A percentile compares a stretch with the other conserved stretches of the same genome.
These are phyloP conservation scores for Probaryconus sp. DNA, from an alignment of 1,140 invertebrate species.

Conservation along the genomic window DNA sequence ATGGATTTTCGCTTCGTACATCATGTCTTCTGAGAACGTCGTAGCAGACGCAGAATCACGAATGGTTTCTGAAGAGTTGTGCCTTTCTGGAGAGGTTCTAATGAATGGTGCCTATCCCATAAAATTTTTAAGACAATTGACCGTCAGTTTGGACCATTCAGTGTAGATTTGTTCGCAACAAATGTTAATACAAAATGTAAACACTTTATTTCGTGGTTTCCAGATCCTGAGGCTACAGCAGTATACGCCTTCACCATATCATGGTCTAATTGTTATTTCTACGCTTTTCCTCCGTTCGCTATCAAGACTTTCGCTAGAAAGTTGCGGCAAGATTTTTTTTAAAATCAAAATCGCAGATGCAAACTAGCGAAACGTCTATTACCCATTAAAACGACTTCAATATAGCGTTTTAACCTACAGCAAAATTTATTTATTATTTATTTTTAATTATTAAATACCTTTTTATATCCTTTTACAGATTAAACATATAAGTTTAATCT, in stretches of 20 bases:
- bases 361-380: no score
- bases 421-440: no score
- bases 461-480: no score
- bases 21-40: slow-evolving; percentile 39
- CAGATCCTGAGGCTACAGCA: neutral
- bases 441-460: no score
- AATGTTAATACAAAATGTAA: neutral
- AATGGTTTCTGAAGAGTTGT: slow-evolving; percentile 37
- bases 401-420: no score
- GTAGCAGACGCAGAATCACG: slow-evolving; percentile 56
- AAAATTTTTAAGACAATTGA: slow-evolving; percentile 1
- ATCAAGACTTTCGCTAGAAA: no score
- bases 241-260: slow-evolving; percentile 6
- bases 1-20: slow-evolving; percentile 58
- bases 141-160: neutral
- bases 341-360: no score
- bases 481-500: no score
- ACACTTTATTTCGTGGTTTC: neutral
- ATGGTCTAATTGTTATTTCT: slow-evolving; percentile 30
- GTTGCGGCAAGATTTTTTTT: no score
- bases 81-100: neutral
- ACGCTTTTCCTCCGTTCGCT: slow-evolving; percentile 46
- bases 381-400: no score
- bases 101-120: no score
- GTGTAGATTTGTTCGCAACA: slow-evolving; percentile 3